phyloP scores from a whole-genome alignment of 2,888 invertebrate genomes.

The Eledona agricola region DNA sequence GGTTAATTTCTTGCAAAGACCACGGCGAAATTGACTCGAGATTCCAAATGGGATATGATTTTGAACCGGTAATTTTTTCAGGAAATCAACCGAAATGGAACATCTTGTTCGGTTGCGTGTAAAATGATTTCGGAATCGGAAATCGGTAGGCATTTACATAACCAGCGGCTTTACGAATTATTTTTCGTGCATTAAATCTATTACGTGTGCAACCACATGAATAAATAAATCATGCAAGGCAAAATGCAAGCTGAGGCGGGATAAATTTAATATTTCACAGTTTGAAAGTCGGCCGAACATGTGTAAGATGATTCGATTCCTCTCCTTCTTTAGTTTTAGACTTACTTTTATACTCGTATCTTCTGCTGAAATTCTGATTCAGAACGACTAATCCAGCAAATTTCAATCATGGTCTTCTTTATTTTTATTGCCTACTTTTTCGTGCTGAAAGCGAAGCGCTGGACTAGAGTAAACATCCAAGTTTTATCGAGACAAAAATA shows the following conservation, averaged over 20 bases:
- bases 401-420: no score
- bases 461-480: no score
- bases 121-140: slow-evolving; percentile 17
- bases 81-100: neutral
- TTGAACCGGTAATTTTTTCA: slow-evolving; percentile 1
- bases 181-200: neutral
- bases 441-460: no score
- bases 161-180: slow-evolving; percentile 3
- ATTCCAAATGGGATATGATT: no score
- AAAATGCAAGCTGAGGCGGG: slow-evolving; percentile 4
- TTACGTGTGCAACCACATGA: slow-evolving; percentile 1
- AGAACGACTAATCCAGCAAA: no score
- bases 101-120: slow-evolving; percentile 19
- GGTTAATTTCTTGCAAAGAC: no score
- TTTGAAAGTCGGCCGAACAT: slow-evolving; percentile 24
- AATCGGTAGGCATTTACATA: slow-evolving; percentile 21
- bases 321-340: no score
- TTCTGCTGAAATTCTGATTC: no score
- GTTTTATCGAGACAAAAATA: no score
- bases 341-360: no score
- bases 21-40: no score
- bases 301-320: slow-evolving; percentile 32
- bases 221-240: slow-evolving; percentile 17
- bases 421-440: no score
- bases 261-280: slow-evolving; percentile 19